phyloP scores from a whole-genome alignment of 1,140 invertebrate genomes.

The Sitobion miscanthi region DNA sequence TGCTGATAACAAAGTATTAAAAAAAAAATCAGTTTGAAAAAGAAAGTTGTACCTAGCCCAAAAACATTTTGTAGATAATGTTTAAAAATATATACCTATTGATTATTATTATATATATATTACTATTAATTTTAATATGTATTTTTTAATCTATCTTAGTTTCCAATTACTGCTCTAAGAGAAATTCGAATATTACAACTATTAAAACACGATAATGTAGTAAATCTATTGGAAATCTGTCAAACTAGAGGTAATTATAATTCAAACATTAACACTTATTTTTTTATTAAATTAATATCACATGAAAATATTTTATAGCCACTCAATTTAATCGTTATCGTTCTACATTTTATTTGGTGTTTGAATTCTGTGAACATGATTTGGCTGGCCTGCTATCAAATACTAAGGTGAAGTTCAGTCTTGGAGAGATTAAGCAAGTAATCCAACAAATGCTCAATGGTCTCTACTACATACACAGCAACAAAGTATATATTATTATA shows the following conservation, averaged over 20 bases:
- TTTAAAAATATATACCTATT: neutral
- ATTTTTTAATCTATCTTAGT: slow-evolving; percentile 70
- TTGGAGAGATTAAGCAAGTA: slow-evolving; percentile 97
- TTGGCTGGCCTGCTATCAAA: slow-evolving; percentile 96
- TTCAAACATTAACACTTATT: slow-evolving; percentile 33
- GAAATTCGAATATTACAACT: slow-evolving; percentile 98
- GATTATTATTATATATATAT: neutral
- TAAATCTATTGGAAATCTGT: slow-evolving; percentile 96
- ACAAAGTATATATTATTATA: slow-evolving; percentile 71
- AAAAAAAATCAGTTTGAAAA: too few species aligned
- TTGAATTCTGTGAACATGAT: slow-evolving; percentile 99
- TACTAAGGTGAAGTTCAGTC: slow-evolving; percentile 93
- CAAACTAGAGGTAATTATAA: slow-evolving; percentile 75
- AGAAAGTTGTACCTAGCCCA: too few species aligned
- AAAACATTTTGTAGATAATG: neutral
- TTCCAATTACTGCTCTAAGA: slow-evolving; percentile 96
- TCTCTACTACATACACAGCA: slow-evolving; percentile 95
- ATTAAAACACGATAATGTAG: slow-evolving; percentile 96
- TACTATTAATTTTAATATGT: neutral
- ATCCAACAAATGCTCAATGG: slow-evolving; percentile 98
- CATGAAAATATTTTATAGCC: slow-evolving; percentile 66
- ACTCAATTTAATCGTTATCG: slow-evolving; percentile 84
- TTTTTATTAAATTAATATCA: neutral
- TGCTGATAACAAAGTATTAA: too few species aligned
- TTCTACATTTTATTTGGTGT: slow-evolving; percentile 96